A percentile compares a stretch with the other conserved stretches of the same genome.
Conservation (phyloP, 2,113 vertebrate species). For the Aspiorhynchus laticeps region DNA sequence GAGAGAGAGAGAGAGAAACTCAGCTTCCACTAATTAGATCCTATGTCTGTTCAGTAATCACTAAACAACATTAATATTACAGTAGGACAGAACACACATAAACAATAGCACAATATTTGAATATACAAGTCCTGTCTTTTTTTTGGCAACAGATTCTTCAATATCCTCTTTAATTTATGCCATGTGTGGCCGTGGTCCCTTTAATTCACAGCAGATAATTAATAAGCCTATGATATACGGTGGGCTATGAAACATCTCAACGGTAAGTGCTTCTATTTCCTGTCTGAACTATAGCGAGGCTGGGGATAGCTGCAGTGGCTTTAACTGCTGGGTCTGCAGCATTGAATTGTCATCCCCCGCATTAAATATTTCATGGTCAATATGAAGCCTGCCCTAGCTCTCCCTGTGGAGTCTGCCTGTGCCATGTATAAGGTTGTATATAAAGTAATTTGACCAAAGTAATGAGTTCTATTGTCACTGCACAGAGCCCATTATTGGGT, state of each 20-base stretch:
- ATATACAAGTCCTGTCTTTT: too few species aligned
- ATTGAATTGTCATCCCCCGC: slow-evolving; percentile 68
- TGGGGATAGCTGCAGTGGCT: slow-evolving; percentile 54
- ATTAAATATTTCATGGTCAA: slow-evolving; percentile 80
- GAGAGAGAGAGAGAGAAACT: too few species aligned
- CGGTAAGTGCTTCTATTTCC: slow-evolving; percentile 66
- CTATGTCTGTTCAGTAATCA: slow-evolving; percentile 33
- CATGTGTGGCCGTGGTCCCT: slow-evolving; percentile 52
- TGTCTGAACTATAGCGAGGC: slow-evolving; percentile 11
- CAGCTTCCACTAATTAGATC: slow-evolving; percentile 10
- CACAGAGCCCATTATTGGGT: slow-evolving; percentile 64
- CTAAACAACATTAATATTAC: slow-evolving; percentile 21
- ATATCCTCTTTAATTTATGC: slow-evolving; percentile 59
- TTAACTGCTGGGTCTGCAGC: slow-evolving; percentile 66
- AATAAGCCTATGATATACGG: slow-evolving; percentile 72
- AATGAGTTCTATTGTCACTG: slow-evolving; percentile 73
- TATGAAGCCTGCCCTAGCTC: slow-evolving; percentile 70
- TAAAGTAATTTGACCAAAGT: slow-evolving; percentile 76
- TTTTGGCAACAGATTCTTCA: too few species aligned
- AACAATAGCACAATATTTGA: slow-evolving; percentile 16
- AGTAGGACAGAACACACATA: slow-evolving; percentile 8
- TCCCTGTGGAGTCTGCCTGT: slow-evolving; percentile 66
- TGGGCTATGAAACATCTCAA: slow-evolving; percentile 69
- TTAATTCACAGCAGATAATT: slow-evolving; percentile 74
- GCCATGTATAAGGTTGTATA: slow-evolving; percentile 66